Evolutionary conservation across 2,888 invertebrate species (phyloP), one percentile per base, ranked within the genome.

Genomic region (Aromia moschata): DNA sequence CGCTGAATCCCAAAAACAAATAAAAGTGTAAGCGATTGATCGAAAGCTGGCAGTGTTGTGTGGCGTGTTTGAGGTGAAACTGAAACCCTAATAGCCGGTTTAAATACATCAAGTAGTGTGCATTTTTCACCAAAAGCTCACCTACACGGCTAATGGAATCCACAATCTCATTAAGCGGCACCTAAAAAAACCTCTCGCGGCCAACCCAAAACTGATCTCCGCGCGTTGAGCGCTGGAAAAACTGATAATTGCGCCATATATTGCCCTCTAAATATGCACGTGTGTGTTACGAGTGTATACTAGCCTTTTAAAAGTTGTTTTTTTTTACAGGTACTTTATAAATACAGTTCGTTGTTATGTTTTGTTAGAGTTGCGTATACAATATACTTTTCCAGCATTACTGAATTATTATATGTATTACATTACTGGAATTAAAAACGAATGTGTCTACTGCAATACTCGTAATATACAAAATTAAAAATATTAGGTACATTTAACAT

Each of bases 51-150:
- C 61, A 47, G 54, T 58, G 56, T 56, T 60, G 57, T 69, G 77
- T 71, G 78, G 78, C 76, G 71, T 77, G 78, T 78, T 79, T 79
- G 79, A 79, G 79, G 79, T 79, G 77, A 74, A 77, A 79, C 79
- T 77, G 79, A 78, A 79, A 79, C 78, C 79, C 78, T 78, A 79
- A 79, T 79, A 78, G 78, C 74, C 75, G 77, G 78, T 78, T 79
- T 79, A 78, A 79, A 79, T 79, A 78, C 79, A 80, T 79, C 79
- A 79, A 79, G 79, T 79, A 77, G 75, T 77, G 78, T 77, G 77
- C 77, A 79, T 80, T 80, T 79, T 80, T 79, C 77, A 78, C 75
- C 74, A 71, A 64, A 72, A 73, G 75, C 70, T 69, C 69, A 73
- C 71, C 73, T 71, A 70, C 70, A 70, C 58, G 67, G 64, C 61